A percentile compares a stretch with the other conserved stretches of the same genome.
phyloP scores from a whole-genome alignment of 1,140 invertebrate species.

The Diabrotica virgifera region DNA sequence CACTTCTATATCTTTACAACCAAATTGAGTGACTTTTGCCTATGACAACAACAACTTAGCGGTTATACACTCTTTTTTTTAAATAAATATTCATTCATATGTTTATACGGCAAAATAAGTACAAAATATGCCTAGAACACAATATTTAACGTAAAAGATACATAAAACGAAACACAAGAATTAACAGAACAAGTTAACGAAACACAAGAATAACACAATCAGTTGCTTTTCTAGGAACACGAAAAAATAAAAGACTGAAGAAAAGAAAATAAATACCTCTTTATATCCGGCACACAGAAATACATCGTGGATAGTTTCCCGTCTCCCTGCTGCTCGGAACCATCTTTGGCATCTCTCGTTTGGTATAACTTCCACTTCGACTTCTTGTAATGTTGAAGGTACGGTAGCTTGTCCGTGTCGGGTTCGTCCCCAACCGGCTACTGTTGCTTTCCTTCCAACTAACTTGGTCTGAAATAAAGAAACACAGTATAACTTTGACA shows the following conservation, averaged over 20 bases:
- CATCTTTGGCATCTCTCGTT: conserved; percentile 88
- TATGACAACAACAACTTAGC: too few species aligned
- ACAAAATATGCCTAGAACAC: too few species aligned
- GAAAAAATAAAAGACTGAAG: not conserved
- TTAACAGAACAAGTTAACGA: not conserved
- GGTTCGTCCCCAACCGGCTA: conserved; percentile 87
- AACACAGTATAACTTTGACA: too few species aligned
- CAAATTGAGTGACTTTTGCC: too few species aligned
- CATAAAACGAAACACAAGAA: too few species aligned
- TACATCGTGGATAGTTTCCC: conserved; percentile 89
- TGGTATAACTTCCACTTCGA: conserved; percentile 85
- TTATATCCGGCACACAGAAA: conserved; percentile 92
- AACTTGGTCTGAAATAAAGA: conserved; percentile 56
- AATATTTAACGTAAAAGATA: too few species aligned
- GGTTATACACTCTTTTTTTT: too few species aligned
- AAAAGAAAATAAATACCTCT: conserved; percentile 55
- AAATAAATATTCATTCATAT: too few species aligned
- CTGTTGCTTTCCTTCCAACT: conserved; percentile 79
- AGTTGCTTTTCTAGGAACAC: too few species aligned
- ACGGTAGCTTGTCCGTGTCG: conserved; percentile 78
- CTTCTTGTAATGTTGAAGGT: conserved; percentile 68
- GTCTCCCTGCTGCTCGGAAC: conserved; percentile 83
- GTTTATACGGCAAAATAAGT: too few species aligned
- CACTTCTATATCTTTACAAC: too few species aligned
- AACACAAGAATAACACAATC: not conserved